These are phyloP conservation scores for Leiothrix lutea DNA, from an alignment of 2,113 vertebrate genomes.

Conservation along the genomic window DNA sequence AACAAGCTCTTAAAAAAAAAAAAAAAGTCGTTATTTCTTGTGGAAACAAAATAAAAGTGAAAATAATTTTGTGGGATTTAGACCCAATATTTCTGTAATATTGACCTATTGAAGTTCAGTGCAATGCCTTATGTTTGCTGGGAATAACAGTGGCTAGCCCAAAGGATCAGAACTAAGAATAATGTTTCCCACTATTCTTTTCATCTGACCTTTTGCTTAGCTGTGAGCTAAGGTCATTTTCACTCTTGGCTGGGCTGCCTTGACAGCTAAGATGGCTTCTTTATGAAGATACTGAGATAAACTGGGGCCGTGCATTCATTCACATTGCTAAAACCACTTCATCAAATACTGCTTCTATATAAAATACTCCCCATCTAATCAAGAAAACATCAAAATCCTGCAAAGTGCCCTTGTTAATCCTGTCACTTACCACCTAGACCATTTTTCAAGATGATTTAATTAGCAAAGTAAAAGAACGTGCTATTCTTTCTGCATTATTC, in stretches of 20 bases:
- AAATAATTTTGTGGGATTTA: not conserved
- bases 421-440: constrained; percentile 63
- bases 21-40: not conserved
- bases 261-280: constrained; percentile 67
- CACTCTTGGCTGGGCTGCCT: constrained; percentile 73
- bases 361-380: constrained; percentile 70
- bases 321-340: constrained; percentile 63
- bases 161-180: constrained; percentile 2
- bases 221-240: constrained; percentile 77
- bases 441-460: constrained; percentile 75
- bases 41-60: not conserved
- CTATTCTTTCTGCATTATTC: constrained; percentile 52
- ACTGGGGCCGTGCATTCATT: constrained; percentile 58
- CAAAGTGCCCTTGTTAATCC: constrained; percentile 68
- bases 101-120: not conserved
- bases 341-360: constrained; percentile 62
- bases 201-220: constrained; percentile 70
- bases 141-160: not conserved
- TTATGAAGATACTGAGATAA: constrained; percentile 70
- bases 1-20: not conserved
- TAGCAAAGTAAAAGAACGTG: constrained; percentile 67
- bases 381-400: constrained; percentile 70
- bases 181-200: constrained; percentile 52
- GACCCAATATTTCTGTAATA: not conserved
- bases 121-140: not conserved